Base-by-base conservation (phyloP, 2,888 invertebrate species). In the Apamea anceps region DNA sequence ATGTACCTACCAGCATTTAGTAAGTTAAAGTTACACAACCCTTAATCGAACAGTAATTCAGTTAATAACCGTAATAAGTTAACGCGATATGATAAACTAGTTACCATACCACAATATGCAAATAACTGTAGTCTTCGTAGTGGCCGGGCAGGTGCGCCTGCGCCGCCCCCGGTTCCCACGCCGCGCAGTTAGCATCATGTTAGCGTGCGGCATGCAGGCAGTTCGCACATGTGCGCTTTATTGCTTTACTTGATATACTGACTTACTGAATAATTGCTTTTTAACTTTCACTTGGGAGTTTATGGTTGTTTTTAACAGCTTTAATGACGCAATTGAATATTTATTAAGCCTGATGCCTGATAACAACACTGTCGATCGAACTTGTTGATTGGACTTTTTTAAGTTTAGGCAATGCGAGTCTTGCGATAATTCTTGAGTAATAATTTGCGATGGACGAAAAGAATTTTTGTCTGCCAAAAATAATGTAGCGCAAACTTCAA, bases 101-200 rank as follows among this genome's bases (percentile, higher is more conserved):
- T 74, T 45, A 57, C 57, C 25, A 45, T 3, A 57, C 32, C 7
- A 51, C 32, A 70, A 74, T 70, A 86, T 75, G 87, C 81, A 68
- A 79, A 80, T 74, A 80, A 66, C 81, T 28, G 85, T 37, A 87
- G 10, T 45, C 6, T 3, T 54, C 3, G 83, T 62, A 37, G 13
- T 60, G 67, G 13, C 4, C 7, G 65, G 70, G 48, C 87, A 87
- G 87, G 88, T 85, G 86, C 80, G 84, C 78, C 28, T 2, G 68
- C 80, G 87, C 62, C 73, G 71, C 77, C 63, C 72, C 48, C 68
- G 12, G 67, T 88, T 88, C 87, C 87, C 89, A 88, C 87, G 88
- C 70, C 10, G 48, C 28, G 66, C 87, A 78, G 79, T 75, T n/a
- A 32, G 32, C 32, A 2, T 32, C 32, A 32, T 32, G 32, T 32